Evolutionary conservation across 2,113 vertebrate species (phyloP).

Genomic region (Ariopsis seemanni): DNA sequence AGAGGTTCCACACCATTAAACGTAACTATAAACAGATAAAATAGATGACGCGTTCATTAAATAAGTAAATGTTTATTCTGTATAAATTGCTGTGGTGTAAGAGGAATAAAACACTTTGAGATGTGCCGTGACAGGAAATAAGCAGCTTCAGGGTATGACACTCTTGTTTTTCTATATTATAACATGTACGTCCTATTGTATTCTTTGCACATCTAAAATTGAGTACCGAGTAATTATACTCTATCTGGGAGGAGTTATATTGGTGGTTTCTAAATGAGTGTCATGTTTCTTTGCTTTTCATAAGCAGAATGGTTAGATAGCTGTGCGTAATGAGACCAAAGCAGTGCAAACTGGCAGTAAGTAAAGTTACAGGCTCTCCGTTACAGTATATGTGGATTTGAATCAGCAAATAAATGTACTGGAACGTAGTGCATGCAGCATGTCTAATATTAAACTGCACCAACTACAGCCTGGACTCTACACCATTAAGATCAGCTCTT

Average conservation of each 20-base stretch:
- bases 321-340: neutral
- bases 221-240: neutral
- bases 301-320: neutral
- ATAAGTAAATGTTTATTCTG: neutral
- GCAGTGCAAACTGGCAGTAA: neutral
- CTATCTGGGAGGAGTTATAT: neutral
- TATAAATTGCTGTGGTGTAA: neutral
- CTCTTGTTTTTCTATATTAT: neutral
- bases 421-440: neutral
- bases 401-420: neutral
- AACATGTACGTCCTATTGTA: neutral
- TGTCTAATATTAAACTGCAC: neutral
- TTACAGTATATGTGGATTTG: neutral
- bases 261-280: neutral
- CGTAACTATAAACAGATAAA: neutral
- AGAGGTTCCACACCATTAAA: neutral
- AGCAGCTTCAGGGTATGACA: neutral
- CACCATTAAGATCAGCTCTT: conserved; percentile 4
- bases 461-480: neutral
- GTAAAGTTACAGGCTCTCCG: neutral
- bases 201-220: neutral
- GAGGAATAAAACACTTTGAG: neutral
- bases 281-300: neutral
- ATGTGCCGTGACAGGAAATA: neutral
- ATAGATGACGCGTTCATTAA: neutral